Evolutionary conservation across 1,140 invertebrate species (phyloP).

Genomic region (Batillaria attramentaria): DNA sequence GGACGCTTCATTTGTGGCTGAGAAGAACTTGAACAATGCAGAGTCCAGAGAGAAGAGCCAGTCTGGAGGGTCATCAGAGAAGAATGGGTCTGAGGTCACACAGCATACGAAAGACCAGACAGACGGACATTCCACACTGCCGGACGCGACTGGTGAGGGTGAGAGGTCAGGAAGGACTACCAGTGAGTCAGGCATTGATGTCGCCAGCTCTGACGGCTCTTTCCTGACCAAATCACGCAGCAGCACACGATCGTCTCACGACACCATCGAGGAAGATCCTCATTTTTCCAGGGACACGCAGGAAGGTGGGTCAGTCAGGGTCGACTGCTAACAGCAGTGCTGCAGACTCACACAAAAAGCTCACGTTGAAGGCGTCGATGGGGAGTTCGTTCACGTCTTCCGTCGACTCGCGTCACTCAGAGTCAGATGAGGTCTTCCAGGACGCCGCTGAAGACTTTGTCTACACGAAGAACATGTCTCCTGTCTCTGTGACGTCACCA

Average conservation of each 20-base stretch:
- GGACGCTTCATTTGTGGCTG: neutral
- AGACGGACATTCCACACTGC: too few species aligned
- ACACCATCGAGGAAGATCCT: too few species aligned
- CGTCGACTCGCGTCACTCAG: conserved; percentile 7
- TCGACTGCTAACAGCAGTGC: neutral
- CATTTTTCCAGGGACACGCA: too few species aligned
- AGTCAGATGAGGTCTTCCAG: conserved; percentile 28
- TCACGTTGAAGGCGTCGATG: conserved; percentile 6
- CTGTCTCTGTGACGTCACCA: neutral
- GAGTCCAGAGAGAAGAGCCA: too few species aligned
- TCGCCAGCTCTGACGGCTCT: conserved; percentile 13
- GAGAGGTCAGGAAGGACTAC: neutral
- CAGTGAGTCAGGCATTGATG: conserved; percentile 11
- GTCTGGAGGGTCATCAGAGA: too few species aligned
- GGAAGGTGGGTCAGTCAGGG: too few species aligned
- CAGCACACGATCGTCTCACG: neutral
- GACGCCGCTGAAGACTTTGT: neutral
- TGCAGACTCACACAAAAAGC: neutral
- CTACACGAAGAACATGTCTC: too few species aligned
- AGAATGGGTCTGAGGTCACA: too few species aligned
- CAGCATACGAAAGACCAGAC: too few species aligned
- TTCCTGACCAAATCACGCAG: neutral
- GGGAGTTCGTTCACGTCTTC: conserved; percentile 24
- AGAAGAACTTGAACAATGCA: too few species aligned
- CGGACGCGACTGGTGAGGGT: neutral